Evolutionary conservation across 2,888 invertebrate genomes (phyloP), one percentile per base, ranked within the genome.

Genomic region (Dioctria linearis): DNA sequence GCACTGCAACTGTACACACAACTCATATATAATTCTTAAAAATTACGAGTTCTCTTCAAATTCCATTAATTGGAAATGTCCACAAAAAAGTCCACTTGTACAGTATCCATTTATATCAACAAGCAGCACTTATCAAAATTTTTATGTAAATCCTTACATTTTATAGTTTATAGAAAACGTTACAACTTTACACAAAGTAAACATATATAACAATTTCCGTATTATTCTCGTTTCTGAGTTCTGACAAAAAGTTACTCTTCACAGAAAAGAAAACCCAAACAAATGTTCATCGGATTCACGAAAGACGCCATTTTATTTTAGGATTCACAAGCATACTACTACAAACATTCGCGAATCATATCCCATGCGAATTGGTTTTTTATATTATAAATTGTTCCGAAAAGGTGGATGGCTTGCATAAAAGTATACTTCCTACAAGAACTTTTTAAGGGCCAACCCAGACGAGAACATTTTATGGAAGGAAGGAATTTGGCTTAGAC

Each of bases 241-340:
- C 25, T 25, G 25, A 25, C 25, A 25, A 25, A 25, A 69, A 39
- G 40, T 59, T 25, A n/a, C 42, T 75, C 25, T 59, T 75, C 43
- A 59, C 42, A 25, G 37, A 13, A 39, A 25, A 25, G 25, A 37
- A 75, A 75, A 63, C 78, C 49, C 78, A 78, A 78, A 78, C 78
- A 78, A 78, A 78, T 78, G 39, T 63, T 63, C 65, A 25, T 51
- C 51, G 46, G 61, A 40, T 39, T 49, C 78, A 65, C 61, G 49
- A 63, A 11, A 37, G 65, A 78, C 78, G 78, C 78, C 78, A 78
- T 78, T 78, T 78, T 75, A 75, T 42, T 75, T 51, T 75, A 37
- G 57, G 57, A 54, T 71, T 75, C 59, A 63, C 37, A 63, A 49
- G 61, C 39, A 49, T 43, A 0, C 39, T 25, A 73, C 13, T 11